phyloP scores from a whole-genome alignment of 2,888 invertebrate genomes.

The Cryptocephalus moraei region DNA sequence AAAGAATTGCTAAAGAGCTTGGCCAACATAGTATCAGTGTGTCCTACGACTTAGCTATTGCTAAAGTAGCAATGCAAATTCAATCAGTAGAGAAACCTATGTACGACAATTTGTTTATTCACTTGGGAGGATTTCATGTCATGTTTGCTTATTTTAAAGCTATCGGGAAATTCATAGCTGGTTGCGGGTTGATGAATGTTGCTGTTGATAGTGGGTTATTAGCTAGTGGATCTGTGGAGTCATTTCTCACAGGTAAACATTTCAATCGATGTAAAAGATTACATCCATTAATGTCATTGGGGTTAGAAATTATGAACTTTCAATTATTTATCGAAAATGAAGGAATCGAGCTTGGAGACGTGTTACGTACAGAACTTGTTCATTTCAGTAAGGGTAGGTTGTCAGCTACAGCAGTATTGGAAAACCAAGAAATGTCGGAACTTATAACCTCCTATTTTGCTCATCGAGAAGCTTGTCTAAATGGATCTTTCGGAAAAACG shows the following conservation, averaged over 20 bases:
- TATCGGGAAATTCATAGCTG: conserved; percentile 22
- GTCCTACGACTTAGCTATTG: not conserved
- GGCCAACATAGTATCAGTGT: not conserved
- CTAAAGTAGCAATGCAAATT: not conserved
- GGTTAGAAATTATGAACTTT: conserved; percentile 8
- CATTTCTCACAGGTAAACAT: conserved; percentile 21
- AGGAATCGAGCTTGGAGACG: not conserved
- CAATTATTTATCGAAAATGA: conserved; percentile 1
- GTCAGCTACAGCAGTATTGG: conserved; percentile 1
- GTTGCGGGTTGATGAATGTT: conserved; percentile 19
- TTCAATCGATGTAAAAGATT: conserved; percentile 24
- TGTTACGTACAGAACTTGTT: conserved; percentile 2
- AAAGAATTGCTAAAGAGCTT: not conserved
- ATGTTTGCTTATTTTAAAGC: conserved; percentile 27
- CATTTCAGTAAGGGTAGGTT: conserved; percentile 1
- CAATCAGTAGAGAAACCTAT: not conserved
- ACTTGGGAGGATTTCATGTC: conserved; percentile 29
- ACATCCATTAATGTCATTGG: conserved; percentile 16
- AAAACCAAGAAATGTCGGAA: conserved; percentile 1
- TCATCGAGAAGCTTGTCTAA: conserved; percentile 1
- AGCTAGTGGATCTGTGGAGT: conserved; percentile 21
- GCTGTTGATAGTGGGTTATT: conserved; percentile 18
- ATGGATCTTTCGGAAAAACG: conserved; percentile 3
- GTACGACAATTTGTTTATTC: conserved; percentile 11
- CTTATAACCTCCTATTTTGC: not conserved